phyloP scores from a whole-genome alignment of 1,140 invertebrate genomes.

The Melipona quadrifasciata region DNA sequence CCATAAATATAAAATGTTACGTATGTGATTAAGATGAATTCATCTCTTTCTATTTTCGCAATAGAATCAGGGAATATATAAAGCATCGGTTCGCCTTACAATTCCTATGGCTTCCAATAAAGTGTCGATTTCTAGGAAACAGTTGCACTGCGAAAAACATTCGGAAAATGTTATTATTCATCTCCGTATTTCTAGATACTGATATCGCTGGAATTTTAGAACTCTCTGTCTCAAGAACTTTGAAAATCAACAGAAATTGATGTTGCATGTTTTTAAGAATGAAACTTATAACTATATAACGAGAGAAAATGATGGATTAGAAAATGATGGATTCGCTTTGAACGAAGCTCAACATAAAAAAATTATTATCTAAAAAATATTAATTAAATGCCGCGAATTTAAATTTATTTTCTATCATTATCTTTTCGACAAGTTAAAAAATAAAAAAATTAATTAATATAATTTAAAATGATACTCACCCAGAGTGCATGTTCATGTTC shows the following conservation, averaged over 20 bases:
- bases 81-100: not conserved
- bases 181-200: not conserved
- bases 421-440: not conserved
- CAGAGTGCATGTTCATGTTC: slow-evolving; percentile 89
- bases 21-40: not conserved
- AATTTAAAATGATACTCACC: slow-evolving; percentile 72
- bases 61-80: not conserved
- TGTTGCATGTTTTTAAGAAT: not conserved
- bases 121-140: not conserved
- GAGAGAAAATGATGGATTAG: too few species aligned
- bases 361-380: too few species aligned
- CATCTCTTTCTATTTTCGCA: not conserved
- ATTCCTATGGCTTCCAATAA: slow-evolving; percentile 5
- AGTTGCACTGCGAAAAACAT: not conserved
- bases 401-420: not conserved
- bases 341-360: too few species aligned
- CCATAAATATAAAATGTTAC: too few species aligned
- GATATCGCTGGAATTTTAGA: not conserved
- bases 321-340: too few species aligned
- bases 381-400: not conserved
- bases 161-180: not conserved
- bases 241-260: not conserved
- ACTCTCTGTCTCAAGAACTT: not conserved
- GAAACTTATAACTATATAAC: too few species aligned
- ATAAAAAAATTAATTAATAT: not conserved